Conservation (phyloP, 1,140 invertebrate species). For the Wasmannia auropunctata region DNA sequence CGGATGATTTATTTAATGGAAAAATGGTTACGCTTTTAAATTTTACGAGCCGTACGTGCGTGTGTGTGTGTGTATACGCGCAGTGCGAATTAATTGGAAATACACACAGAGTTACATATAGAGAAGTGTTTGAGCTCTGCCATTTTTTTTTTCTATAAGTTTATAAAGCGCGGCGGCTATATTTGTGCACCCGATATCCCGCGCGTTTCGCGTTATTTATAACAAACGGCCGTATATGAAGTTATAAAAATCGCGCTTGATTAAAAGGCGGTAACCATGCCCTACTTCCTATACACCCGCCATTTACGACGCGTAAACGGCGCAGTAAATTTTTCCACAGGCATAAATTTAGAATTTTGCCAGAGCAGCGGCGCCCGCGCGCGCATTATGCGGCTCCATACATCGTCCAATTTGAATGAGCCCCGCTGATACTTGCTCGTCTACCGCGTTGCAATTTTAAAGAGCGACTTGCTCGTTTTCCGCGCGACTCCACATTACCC, state of each 20-base stretch:
- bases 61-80: too few species aligned
- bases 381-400: conserved; percentile 17
- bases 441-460: conserved; percentile 38
- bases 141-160: not conserved
- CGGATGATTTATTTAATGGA: not conserved
- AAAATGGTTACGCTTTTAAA: not conserved
- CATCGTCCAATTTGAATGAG: conserved; percentile 52
- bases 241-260: conserved; percentile 37
- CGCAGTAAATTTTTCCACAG: conserved; percentile 34
- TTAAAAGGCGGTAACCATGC: conserved; percentile 40
- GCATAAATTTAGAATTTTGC: conserved; percentile 53
- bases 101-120: not conserved
- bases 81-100: conserved; percentile 1
- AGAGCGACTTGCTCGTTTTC: not conserved
- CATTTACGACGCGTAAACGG: conserved; percentile 45
- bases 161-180: not conserved
- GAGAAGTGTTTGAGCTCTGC: not conserved
- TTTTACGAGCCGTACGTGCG: not conserved
- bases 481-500: not conserved
- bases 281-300: conserved; percentile 15
- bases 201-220: conserved; percentile 22
- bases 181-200: not conserved
- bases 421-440: conserved; percentile 33
- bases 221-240: not conserved
- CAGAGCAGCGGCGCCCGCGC: not conserved